phyloP scores from a whole-genome alignment of 2,888 invertebrate genomes.

The Lasioglossum leucozonium region DNA sequence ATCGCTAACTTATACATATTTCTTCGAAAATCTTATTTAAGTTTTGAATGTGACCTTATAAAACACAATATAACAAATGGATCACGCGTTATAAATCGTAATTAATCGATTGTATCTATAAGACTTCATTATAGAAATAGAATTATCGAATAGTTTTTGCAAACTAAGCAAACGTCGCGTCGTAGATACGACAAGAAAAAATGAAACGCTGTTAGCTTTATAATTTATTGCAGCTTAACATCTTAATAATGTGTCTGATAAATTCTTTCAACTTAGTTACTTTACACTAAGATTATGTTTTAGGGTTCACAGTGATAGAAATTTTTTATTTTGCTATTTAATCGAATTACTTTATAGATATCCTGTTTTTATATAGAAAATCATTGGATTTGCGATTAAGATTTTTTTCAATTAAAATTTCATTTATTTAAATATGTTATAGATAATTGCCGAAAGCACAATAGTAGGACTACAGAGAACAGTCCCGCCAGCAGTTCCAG shows the following conservation, averaged over 20 bases:
- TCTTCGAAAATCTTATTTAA: background rate
- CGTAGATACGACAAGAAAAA: background rate
- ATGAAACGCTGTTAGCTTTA: background rate
- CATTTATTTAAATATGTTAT: conserved; percentile 63
- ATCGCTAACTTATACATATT: background rate
- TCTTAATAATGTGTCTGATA: background rate
- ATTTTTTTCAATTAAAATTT: too few species aligned
- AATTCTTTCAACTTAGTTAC: background rate
- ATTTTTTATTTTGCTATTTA: background rate
- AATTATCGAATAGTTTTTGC: background rate
- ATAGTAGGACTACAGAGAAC: conserved; percentile 95
- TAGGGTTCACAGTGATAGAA: background rate
- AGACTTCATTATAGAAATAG: background rate
- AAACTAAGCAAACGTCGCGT: background rate
- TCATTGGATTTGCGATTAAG: background rate
- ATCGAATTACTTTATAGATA: background rate
- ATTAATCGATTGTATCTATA: background rate
- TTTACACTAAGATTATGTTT: background rate
- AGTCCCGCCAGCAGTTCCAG: conserved; percentile 97
- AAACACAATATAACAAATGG: background rate
- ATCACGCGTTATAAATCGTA: background rate
- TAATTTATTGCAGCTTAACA: background rate
- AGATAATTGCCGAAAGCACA: conserved; percentile 95
- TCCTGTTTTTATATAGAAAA: background rate
- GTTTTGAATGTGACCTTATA: too few species aligned